Conservation (phyloP, 2,888 invertebrate genomes). For the Acleris laterana region DNA sequence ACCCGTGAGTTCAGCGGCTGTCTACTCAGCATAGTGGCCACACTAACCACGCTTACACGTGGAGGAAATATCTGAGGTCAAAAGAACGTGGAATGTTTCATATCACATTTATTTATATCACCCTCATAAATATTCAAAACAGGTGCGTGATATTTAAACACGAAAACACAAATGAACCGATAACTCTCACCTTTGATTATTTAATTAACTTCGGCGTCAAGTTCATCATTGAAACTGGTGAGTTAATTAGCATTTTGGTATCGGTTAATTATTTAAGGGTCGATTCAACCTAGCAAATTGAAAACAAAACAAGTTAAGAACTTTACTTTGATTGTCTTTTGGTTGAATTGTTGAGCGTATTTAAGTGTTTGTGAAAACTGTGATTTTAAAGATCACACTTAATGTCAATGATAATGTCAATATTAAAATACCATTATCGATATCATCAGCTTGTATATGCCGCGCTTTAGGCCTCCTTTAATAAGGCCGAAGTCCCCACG, state of each 20-base stretch:
- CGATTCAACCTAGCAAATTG: not conserved
- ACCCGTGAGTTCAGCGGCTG: conserved; percentile 22
- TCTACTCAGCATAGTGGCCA: conserved; percentile 37
- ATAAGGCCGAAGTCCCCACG: no score
- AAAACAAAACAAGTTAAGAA: conserved; percentile 11
- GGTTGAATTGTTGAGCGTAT: conserved; percentile 4
- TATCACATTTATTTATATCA: not conserved
- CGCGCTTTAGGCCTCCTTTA: no score
- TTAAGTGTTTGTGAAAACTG: not conserved
- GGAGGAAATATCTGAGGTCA: not conserved
- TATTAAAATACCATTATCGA: no score
- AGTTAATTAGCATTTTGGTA: conserved; percentile 2
- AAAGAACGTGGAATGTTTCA: not conserved
- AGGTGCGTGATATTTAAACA: no score
- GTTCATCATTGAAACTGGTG: conserved; percentile 1
- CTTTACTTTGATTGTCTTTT: conserved; percentile 12
- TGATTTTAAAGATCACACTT: not conserved
- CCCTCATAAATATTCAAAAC: not conserved
- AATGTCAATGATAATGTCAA: no score
- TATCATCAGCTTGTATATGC: no score
- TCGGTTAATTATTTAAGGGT: not conserved
- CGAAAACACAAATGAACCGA: not conserved
- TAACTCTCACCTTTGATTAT: not conserved
- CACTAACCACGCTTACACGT: conserved; percentile 22
- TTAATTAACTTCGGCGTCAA: not conserved